A percentile compares a stretch with the other conserved stretches of the same genome.
These are phyloP conservation scores for Cottus gobio DNA, from an alignment of 2,113 vertebrate species.

Conservation along the genomic window DNA sequence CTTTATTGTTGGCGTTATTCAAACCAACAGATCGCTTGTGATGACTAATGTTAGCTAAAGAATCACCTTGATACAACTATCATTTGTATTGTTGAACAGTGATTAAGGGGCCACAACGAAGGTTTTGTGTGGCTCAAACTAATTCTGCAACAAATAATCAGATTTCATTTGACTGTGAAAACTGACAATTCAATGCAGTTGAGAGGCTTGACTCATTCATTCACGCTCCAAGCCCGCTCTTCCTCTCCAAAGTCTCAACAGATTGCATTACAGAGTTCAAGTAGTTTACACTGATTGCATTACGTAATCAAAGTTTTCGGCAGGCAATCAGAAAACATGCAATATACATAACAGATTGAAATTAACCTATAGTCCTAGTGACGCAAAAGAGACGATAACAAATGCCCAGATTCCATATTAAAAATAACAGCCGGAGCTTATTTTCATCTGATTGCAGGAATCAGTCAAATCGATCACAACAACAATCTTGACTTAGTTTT, in stretches of 20 bases:
- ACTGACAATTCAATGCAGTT: constrained; percentile 13
- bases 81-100: constrained; percentile 2
- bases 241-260: constrained; percentile 39
- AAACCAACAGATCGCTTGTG: background rate
- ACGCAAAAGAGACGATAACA: constrained; percentile 18
- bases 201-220: constrained; percentile 49
- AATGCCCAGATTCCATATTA: constrained; percentile 36
- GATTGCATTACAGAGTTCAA: constrained; percentile 48
- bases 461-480: constrained; percentile 30
- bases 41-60: constrained; percentile 21
- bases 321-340: constrained; percentile 58
- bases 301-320: constrained; percentile 53
- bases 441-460: constrained; percentile 26
- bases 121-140: constrained; percentile 18
- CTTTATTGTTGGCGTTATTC: background rate
- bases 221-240: constrained; percentile 10
- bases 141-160: constrained; percentile 38
- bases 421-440: constrained; percentile 8
- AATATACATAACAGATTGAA: constrained; percentile 46
- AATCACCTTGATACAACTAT: background rate
- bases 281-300: constrained; percentile 50
- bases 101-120: constrained; percentile 22
- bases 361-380: constrained; percentile 14
- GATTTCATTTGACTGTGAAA: constrained; percentile 21
- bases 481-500: background rate